Conservation (phyloP, 2,113 vertebrate genomes). For the Balaeniceps rex region DNA sequence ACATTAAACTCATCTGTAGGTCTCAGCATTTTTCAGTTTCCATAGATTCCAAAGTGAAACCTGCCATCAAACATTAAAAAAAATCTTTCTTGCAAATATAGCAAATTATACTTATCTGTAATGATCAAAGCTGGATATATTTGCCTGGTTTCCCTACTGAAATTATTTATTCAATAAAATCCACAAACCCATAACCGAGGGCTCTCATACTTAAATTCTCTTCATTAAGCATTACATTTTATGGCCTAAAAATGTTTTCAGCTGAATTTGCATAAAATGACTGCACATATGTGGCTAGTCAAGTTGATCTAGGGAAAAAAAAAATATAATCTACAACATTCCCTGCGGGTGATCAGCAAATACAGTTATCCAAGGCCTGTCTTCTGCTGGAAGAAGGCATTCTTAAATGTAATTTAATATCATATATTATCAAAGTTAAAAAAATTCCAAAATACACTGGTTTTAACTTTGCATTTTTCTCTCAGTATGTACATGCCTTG, state of each 20-base stretch:
- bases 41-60: neutral
- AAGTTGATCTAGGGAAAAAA: neutral
- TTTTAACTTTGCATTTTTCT: neutral
- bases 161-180: constrained; percentile 30
- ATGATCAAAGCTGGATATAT: neutral
- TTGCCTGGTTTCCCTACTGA: neutral
- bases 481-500: neutral
- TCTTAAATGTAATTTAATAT: neutral
- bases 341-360: neutral
- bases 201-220: neutral
- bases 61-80: neutral
- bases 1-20: neutral
- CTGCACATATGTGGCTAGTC: neutral
- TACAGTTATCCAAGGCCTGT: neutral
- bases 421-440: neutral
- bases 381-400: neutral
- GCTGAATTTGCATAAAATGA: neutral
- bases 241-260: neutral
- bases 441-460: neutral
- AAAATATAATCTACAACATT: neutral
- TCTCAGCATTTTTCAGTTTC: neutral
- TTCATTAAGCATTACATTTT: neutral
- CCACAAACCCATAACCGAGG: neutral
- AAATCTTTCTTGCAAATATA: neutral
- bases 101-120: neutral